Evolutionary conservation across 2,113 vertebrate species (phyloP).

Genomic region (Rallus limicola): DNA sequence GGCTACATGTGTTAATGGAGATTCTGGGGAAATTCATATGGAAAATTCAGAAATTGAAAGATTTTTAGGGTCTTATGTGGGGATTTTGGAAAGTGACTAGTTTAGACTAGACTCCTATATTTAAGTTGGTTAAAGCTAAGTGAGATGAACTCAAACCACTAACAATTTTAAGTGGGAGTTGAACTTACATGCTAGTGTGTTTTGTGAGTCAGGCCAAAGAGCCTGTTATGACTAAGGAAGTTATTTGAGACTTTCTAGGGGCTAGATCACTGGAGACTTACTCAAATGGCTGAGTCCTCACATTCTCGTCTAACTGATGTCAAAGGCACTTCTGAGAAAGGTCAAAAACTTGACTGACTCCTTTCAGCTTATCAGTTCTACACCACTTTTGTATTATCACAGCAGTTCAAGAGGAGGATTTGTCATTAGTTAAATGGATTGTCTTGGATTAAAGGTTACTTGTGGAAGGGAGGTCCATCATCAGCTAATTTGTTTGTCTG

Average conservation of each 20-base stretch:
- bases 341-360: slow-evolving; percentile 7
- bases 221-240: slow-evolving; percentile 33
- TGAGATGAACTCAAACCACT: neutral
- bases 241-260: slow-evolving; percentile 50
- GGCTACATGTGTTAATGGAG: neutral
- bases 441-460: slow-evolving; percentile 50
- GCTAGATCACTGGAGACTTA: neutral
- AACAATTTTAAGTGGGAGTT: neutral
- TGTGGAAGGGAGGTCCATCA: slow-evolving; percentile 52
- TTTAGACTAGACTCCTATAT: neutral
- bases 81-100: neutral
- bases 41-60: neutral
- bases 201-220: slow-evolving; percentile 25
- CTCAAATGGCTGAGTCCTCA: slow-evolving; percentile 9
- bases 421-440: slow-evolving; percentile 28
- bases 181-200: neutral
- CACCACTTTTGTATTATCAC: neutral
- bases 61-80: neutral
- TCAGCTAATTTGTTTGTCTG: slow-evolving; percentile 63
- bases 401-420: slow-evolving; percentile 1
- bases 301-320: slow-evolving; percentile 37
- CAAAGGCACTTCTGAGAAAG: slow-evolving; percentile 40
- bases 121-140: neutral
- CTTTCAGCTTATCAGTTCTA: slow-evolving; percentile 21
- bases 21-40: neutral